phyloP scores from a whole-genome alignment of 2,888 invertebrate species.

The Pteria penguin region DNA sequence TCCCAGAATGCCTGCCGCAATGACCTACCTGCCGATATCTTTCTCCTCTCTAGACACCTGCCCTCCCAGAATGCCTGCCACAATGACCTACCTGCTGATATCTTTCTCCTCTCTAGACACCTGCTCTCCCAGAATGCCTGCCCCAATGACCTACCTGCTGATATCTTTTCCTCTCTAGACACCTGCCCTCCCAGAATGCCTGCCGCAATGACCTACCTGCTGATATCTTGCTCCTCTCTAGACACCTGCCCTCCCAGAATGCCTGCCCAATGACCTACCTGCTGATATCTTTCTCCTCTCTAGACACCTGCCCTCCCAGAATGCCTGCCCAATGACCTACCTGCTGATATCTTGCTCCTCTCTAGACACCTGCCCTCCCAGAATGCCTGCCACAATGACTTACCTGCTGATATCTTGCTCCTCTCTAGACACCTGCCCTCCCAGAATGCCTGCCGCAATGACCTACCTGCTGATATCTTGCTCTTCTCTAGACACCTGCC shows the following conservation, averaged over 20 bases:
- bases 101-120: too few relatives aligned
- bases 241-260: conserved; percentile 79
- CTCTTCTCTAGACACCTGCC: conserved; percentile 79
- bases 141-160: conserved; percentile 77
- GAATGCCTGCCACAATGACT: too few relatives aligned
- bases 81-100: too few relatives aligned
- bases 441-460: conserved; percentile 78
- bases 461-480: conserved; percentile 80
- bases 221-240: conserved; percentile 80
- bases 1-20: conserved; percentile 78
- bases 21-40: too few relatives aligned
- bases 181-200: conserved; percentile 79
- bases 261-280: conserved; percentile 76
- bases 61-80: too few relatives aligned
- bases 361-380: conserved; percentile 79
- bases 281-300: conserved; percentile 80
- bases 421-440: conserved; percentile 79
- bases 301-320: conserved; percentile 79
- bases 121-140: too few relatives aligned
- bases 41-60: too few relatives aligned
- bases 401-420: conserved; percentile 81
- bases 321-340: conserved; percentile 76
- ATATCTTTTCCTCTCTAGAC: conserved; percentile 80
- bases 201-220: too few relatives aligned
- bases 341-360: conserved; percentile 81